phyloP scores from a whole-genome alignment of 2,797 vertebrate species.

The Arctocebus calabarensis region DNA sequence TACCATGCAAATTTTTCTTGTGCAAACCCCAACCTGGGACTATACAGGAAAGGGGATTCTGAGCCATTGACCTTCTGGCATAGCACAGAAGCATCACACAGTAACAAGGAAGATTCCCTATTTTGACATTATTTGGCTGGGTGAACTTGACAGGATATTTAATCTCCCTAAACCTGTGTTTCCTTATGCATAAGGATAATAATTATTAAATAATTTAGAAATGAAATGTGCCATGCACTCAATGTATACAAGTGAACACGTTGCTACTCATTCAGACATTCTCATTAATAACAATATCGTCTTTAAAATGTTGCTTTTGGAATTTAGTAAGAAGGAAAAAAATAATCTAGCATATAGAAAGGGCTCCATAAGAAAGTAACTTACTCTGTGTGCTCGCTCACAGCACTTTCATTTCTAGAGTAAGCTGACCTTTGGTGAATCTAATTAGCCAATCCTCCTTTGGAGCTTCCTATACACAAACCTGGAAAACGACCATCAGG shows the following conservation, averaged over 20 bases:
- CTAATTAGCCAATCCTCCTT: neutral
- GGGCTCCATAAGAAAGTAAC: neutral
- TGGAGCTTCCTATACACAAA: neutral
- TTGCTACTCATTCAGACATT: neutral
- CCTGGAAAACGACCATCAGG: neutral
- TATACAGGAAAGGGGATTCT: neutral
- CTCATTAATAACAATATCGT: neutral
- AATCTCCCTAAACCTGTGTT: neutral
- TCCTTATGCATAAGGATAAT: neutral
- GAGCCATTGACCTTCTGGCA: rapidly evolving
- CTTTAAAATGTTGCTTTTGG: neutral
- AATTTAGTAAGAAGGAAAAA: neutral
- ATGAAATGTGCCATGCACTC: neutral
- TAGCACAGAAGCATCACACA: neutral
- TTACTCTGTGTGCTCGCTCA: neutral
- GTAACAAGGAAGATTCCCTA: neutral
- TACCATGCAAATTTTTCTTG: neutral
- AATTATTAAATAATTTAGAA: neutral
- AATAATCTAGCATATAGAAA: neutral
- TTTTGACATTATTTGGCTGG: neutral
- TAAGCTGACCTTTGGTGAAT: neutral
- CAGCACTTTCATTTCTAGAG: neutral
- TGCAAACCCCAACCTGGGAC: neutral
- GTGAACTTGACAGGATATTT: neutral
- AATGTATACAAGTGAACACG: rapidly evolving